Evolutionary conservation across 2,888 invertebrate species (phyloP).

Genomic region (Seira musarum): DNA sequence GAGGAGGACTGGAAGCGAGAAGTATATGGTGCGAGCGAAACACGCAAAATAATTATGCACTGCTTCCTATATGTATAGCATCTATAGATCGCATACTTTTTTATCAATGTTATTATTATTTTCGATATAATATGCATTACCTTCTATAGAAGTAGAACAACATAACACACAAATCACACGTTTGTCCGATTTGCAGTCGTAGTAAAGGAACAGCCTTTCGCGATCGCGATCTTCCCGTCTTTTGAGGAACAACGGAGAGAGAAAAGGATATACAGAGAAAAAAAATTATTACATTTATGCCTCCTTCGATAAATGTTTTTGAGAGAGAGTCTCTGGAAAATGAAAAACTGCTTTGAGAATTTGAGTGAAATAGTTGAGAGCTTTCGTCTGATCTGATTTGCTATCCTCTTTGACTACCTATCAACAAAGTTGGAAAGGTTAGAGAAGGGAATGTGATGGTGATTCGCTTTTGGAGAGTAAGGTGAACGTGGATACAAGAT

Average conservation of each 20-base stretch:
- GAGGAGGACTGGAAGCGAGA: slow-evolving; percentile 34
- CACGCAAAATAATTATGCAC: slow-evolving; percentile 31
- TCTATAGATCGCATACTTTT: slow-evolving; percentile 1
- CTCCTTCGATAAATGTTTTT: slow-evolving; percentile 17
- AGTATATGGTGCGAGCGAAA: slow-evolving; percentile 27
- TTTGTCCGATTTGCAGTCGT: slow-evolving; percentile 36
- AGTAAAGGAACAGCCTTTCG: slow-evolving; percentile 35
- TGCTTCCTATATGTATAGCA: not conserved
- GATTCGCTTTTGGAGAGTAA: not conserved
- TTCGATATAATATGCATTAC: slow-evolving; percentile 19
- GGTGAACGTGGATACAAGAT: slow-evolving; percentile 15
- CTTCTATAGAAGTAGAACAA: slow-evolving; percentile 29
- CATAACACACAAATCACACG: slow-evolving; percentile 41
- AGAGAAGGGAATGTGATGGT: not conserved
- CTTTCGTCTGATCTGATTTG: not conserved
- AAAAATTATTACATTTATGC: slow-evolving; percentile 19
- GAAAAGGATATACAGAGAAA: not conserved
- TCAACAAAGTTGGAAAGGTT: not conserved
- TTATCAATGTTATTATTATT: slow-evolving; percentile 16
- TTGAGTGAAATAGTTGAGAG: not conserved
- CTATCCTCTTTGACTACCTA: not conserved
- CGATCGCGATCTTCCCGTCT: slow-evolving; percentile 37
- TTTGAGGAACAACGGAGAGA: not conserved
- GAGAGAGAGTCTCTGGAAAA: slow-evolving; percentile 11
- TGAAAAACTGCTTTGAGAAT: not conserved